Conservation (phyloP, 2,113 vertebrate species). For the Nansenia antarctica region DNA sequence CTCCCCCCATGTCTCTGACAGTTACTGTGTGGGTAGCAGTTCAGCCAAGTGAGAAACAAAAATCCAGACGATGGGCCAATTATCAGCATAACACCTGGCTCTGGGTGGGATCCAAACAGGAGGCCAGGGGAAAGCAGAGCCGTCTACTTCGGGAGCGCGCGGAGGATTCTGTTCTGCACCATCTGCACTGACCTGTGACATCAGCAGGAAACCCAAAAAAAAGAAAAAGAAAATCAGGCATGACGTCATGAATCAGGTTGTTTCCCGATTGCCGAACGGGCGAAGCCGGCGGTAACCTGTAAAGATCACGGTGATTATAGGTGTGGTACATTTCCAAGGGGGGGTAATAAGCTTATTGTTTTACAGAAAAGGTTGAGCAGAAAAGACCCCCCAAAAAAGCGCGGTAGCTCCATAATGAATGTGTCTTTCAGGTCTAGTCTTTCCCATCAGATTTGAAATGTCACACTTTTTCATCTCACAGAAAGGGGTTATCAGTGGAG, state of each 20-base stretch:
- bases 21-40: constrained; percentile 52
- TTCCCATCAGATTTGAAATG: constrained; percentile 63
- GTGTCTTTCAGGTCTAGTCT: constrained; percentile 31
- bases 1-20: constrained; percentile 30
- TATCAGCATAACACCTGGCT: constrained; percentile 69
- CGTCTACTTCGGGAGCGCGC: constrained; percentile 13
- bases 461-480: constrained; percentile 52
- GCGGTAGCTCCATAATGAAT: too few relatives aligned
- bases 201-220: too few relatives aligned
- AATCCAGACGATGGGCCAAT: constrained; percentile 67
- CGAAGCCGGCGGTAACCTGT: too few relatives aligned
- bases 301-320: too few relatives aligned
- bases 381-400: too few relatives aligned
- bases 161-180: constrained; percentile 34
- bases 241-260: constrained; percentile 31
- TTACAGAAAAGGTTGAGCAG: too few relatives aligned
- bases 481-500: constrained; percentile 66
- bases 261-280: constrained; percentile 10
- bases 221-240: constrained; percentile 9
- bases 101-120: constrained; percentile 61
- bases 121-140: constrained; percentile 35
- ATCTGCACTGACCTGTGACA: constrained; percentile 46
- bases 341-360: too few relatives aligned
- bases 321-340: too few relatives aligned
- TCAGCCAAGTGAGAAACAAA: constrained; percentile 64